Conservation (phyloP, 1,140 invertebrate genomes). For the Forficula auricularia region DNA sequence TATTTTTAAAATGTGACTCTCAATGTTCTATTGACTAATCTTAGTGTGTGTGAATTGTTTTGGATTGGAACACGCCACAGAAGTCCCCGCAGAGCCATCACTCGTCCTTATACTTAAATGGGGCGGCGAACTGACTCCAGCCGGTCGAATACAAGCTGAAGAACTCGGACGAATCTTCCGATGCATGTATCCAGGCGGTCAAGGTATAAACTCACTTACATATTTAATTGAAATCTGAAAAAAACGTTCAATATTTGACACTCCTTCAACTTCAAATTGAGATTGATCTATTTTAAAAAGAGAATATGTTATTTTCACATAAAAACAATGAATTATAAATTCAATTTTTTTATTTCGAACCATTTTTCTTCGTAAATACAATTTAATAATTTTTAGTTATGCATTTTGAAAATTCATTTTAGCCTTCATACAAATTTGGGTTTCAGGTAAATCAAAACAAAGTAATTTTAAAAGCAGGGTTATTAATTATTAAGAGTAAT, state of each 20-base stretch:
- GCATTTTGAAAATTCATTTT: no score
- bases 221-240: conserved; percentile 1
- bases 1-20: conserved; percentile 3
- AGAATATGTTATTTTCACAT: no score
- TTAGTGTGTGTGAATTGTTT: not conserved
- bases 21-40: not conserved
- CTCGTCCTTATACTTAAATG: conserved; percentile 94
- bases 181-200: conserved; percentile 91
- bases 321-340: no score
- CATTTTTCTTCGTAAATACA: no score
- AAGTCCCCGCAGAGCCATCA: conserved; percentile 68
- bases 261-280: not conserved
- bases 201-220: conserved; percentile 65
- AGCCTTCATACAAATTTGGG: no score
- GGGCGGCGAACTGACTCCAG: conserved; percentile 98
- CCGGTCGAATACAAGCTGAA: conserved; percentile 90
- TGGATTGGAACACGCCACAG: conserved; percentile 26
- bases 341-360: no score
- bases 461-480: no score
- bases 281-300: not conserved
- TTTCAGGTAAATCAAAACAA: no score
- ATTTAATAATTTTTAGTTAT: no score
- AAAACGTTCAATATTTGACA: conserved; percentile 1
- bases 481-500: no score
- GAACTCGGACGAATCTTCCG: conserved; percentile 94